These are phyloP conservation scores for Seladonia tumulorum DNA, from an alignment of 2,888 invertebrate species.

Conservation along the genomic window DNA sequence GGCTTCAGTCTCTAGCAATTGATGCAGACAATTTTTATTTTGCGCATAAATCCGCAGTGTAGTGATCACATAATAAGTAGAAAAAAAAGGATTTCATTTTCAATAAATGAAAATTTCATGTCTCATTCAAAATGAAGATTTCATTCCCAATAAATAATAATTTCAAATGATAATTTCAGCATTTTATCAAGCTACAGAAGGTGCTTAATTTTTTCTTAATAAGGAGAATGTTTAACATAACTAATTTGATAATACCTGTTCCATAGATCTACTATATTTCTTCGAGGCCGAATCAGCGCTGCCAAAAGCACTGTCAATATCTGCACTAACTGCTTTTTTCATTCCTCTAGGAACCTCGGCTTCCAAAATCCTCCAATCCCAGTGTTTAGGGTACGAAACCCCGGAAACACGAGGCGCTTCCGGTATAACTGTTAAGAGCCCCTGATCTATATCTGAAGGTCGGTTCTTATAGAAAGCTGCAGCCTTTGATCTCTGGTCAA, in stretches of 20 bases:
- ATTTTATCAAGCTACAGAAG: background rate
- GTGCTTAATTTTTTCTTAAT: background rate
- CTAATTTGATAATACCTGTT: constrained; percentile 54
- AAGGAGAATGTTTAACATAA: background rate
- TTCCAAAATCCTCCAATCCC: constrained; percentile 90
- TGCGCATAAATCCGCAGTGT: too few species aligned
- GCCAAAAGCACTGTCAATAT: constrained; percentile 82
- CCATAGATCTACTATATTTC: constrained; percentile 52
- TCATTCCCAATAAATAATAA: too few species aligned
- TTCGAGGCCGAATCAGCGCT: constrained; percentile 75
- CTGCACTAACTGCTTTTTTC: constrained; percentile 84
- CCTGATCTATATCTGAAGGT: constrained; percentile 91
- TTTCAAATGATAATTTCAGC: background rate
- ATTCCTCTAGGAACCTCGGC: constrained; percentile 84
- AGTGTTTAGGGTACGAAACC: constrained; percentile 88
- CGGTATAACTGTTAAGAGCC: constrained; percentile 89
- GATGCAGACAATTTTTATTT: too few species aligned
- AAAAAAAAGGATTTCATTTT: too few species aligned
- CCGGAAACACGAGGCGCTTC: constrained; percentile 93
- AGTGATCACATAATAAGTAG: too few species aligned
- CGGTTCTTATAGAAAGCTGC: constrained; percentile 92
- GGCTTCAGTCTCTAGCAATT: too few species aligned
- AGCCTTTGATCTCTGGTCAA: constrained; percentile 91
- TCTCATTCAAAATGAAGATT: too few species aligned
- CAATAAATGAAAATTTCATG: too few species aligned